Evolutionary conservation across 2,797 vertebrate genomes (phyloP).

Genomic region (Thamnophis elegans): DNA sequence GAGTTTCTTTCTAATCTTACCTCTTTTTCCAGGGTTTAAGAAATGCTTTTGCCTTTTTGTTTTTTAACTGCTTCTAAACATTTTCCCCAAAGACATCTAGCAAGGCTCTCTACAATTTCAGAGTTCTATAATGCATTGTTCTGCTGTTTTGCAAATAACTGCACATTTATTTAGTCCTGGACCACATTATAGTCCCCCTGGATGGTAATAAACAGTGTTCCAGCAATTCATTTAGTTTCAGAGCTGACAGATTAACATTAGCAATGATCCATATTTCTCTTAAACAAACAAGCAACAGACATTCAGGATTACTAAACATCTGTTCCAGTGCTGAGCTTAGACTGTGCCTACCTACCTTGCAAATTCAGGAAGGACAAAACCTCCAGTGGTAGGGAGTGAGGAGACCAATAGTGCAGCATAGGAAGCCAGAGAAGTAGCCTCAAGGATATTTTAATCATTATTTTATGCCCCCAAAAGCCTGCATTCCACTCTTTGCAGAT

Average conservation of each 20-base stretch:
- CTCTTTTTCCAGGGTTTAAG: not conserved
- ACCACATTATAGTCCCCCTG: not conserved
- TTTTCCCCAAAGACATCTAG: not conserved
- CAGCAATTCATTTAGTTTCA: not conserved
- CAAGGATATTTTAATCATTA: accelerated
- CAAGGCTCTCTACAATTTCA: not conserved
- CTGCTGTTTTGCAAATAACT: not conserved
- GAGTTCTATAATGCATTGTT: not conserved
- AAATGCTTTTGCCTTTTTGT: not conserved
- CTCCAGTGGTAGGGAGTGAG: not conserved
- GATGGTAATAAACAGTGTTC: not conserved
- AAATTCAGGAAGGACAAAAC: not conserved
- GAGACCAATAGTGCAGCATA: not conserved
- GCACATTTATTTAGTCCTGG: not conserved
- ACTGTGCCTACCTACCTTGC: not conserved
- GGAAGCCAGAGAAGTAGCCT: not conserved
- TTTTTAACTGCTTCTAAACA: not conserved
- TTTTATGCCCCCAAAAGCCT: accelerated
- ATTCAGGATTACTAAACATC: not conserved
- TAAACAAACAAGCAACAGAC: not conserved
- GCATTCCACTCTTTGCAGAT: accelerated
- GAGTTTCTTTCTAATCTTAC: not conserved
- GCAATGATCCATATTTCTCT: not conserved
- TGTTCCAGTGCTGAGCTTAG: not conserved
- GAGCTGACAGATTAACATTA: not conserved